Evolutionary conservation across 2,797 vertebrate genomes (phyloP).

Genomic region (Sebastes iracundus): DNA sequence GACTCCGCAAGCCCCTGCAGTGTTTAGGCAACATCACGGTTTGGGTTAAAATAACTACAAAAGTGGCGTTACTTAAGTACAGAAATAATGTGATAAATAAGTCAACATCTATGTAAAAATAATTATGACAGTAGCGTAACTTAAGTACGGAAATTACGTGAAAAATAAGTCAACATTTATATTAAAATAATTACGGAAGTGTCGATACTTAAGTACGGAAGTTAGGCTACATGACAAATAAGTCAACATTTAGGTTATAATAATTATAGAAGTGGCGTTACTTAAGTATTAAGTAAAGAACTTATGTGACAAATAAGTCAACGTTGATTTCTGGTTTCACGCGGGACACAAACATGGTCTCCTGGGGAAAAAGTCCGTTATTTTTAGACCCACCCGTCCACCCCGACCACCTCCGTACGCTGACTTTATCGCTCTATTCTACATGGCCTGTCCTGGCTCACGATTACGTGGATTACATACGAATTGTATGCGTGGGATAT

Average conservation of each 20-base stretch:
- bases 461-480: not conserved
- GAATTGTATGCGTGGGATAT: no score
- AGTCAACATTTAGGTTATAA: no score
- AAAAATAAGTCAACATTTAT: no score
- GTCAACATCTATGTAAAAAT: rapidly evolving
- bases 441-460: not conserved
- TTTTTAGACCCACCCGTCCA: not conserved
- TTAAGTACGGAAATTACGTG: no score
- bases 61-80: no score
- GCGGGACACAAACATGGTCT: not conserved
- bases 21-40: not conserved
- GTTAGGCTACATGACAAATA: no score
- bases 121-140: rapidly evolving
- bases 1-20: not conserved
- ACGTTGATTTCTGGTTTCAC: not conserved
- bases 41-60: not conserved
- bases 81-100: no score
- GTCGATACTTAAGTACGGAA: no score
- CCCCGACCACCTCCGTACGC: not conserved
- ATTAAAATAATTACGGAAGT: no score
- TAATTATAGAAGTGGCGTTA: rapidly evolving
- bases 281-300: no score
- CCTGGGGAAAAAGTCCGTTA: no score
- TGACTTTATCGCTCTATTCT: not conserved
- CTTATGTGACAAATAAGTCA: not conserved